Evolutionary conservation across 2,797 vertebrate genomes (phyloP), one percentile per base, ranked within the genome.

Genomic region (Coregonus suidteri): DNA sequence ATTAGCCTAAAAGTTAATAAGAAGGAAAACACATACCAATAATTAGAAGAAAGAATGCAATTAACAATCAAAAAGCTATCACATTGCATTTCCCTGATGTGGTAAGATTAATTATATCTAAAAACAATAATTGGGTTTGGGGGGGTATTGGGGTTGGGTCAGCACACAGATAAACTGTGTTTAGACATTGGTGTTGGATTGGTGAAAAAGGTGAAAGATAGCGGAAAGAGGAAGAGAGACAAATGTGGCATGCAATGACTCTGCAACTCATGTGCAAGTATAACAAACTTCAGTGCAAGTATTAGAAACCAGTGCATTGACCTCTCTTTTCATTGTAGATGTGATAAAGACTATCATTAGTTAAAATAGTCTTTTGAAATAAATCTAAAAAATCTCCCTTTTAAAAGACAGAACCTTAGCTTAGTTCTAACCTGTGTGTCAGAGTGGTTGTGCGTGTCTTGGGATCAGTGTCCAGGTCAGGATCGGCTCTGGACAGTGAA

Each of bases 401-500:
- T 41, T n/a, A 64, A 64, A 30, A 30, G 4, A 1, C 18, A 30
- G n/a, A 15, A 5, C n/a, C 25, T 13, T 30, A 18, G 15, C 64
- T 15, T 66, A 15, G 15, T 66, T 65, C 30, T 65, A 7, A 20
- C 30, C 62, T 14, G 62, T 11, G 20, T 56, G 4, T 18, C 54
- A 47, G 41, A 47, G 9, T 47, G 41, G 9, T 47, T 47, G 41
- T 65, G 3, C n/a, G 18, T 62, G 9, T 65, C 3, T 9, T 66
- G 25, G 25, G 7, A 13, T 20, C 20, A 31, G 20, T 30, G n/a
- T 9, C 9, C 64, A 9, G n/a, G 62, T 11, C 62, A 7, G n/a
- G 9, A 47, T 47, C 9, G 41, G 41, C 41, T 47, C 53, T 56
- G 78, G 70, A 52, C 34, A 30, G 65, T 52, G 71, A 90, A 92